Evolutionary conservation across 2,113 vertebrate species (phyloP).

Genomic region (Sander vitreus): DNA sequence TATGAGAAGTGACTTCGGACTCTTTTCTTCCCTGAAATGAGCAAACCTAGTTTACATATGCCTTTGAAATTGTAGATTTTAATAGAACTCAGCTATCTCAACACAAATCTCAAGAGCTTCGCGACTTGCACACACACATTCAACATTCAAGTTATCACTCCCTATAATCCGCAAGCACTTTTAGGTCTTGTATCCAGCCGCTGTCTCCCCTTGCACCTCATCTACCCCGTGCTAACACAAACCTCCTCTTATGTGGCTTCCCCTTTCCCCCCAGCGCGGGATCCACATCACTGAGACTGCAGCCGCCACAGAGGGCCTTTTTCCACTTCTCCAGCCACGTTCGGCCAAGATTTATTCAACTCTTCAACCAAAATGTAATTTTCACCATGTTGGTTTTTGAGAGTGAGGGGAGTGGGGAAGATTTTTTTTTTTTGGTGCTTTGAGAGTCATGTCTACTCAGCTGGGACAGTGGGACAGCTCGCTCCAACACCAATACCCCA

Average conservation of each 20-base stretch:
- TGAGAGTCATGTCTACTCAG: conserved; percentile 70
- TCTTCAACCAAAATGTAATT: conserved; percentile 80
- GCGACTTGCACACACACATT: conserved; percentile 36
- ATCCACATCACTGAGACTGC: conserved; percentile 74
- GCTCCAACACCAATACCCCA: conserved; percentile 79
- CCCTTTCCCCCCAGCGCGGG: conserved; percentile 63
- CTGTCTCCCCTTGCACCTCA: conserved; percentile 67
- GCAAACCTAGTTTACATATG: conserved; percentile 16
- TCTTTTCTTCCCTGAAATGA: neutral
- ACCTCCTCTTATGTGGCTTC: conserved; percentile 81
- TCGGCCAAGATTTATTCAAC: conserved; percentile 81
- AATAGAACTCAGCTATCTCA: conserved; percentile 56
- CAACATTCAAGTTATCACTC: conserved; percentile 69
- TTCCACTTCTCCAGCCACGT: conserved; percentile 75
- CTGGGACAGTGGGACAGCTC: conserved; percentile 65
- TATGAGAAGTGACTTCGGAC: conserved; percentile 7
- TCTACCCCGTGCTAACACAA: conserved; percentile 74
- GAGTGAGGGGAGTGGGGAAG: conserved; percentile 61
- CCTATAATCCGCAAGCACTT: conserved; percentile 68
- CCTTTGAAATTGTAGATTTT: conserved; percentile 49
- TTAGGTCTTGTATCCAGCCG: conserved; percentile 57
- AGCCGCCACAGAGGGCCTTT: conserved; percentile 67
- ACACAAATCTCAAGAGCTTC: conserved; percentile 50
- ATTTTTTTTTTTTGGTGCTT: conserved; percentile 40
- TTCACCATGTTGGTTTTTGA: conserved; percentile 82